Conservation (phyloP, 2,113 vertebrate species). For the Phrynosoma blainvillii region DNA sequence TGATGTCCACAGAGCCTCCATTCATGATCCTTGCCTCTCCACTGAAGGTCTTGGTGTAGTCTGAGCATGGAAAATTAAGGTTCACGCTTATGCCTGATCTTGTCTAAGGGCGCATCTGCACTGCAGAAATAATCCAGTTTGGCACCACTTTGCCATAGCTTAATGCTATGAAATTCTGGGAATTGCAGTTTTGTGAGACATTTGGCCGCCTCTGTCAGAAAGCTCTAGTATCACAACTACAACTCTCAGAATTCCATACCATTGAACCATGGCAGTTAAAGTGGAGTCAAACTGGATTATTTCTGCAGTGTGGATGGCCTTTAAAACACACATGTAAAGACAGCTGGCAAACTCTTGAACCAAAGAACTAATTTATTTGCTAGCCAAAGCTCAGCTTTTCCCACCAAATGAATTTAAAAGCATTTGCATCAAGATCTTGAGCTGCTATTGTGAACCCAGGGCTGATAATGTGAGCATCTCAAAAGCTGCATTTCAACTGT, state of each 20-base stretch:
- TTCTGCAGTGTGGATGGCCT: too few relatives aligned
- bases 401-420: background rate
- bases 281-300: too few relatives aligned
- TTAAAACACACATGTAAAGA: background rate
- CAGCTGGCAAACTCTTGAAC: background rate
- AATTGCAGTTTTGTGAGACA: too few relatives aligned
- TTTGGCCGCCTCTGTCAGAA: too few relatives aligned
- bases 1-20: background rate
- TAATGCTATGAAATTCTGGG: too few relatives aligned
- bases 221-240: too few relatives aligned
- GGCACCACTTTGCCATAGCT: too few relatives aligned
- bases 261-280: too few relatives aligned
- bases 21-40: background rate
- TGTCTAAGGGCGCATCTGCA: background rate
- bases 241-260: too few relatives aligned
- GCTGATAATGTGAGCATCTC: background rate
- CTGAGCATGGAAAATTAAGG: background rate
- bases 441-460: background rate
- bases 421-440: background rate
- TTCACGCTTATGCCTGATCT: background rate
- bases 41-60: background rate
- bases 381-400: background rate
- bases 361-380: background rate
- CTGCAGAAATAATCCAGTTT: too few relatives aligned
- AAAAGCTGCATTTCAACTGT: background rate